Evolutionary conservation across 2,888 invertebrate species (phyloP), one percentile per base, ranked within the genome.

Genomic region (Ectropis crepuscularia): DNA sequence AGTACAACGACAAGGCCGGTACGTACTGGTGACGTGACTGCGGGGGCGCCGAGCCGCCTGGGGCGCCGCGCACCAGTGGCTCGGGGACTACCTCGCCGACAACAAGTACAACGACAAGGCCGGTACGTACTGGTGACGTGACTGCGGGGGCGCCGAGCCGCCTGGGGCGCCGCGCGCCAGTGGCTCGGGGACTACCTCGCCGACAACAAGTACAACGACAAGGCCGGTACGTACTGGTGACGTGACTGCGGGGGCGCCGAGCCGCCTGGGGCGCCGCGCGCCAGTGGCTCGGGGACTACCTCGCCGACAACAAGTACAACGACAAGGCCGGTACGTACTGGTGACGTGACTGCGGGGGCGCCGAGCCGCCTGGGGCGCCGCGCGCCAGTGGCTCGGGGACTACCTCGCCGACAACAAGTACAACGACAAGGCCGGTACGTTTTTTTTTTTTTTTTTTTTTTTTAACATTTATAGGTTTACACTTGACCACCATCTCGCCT

Each of bases 151-250:
- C 16, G 16, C 16, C 16, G 16, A 28, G 16, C 16, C 16, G 16
- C 16, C 16, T 28, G 16, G 16, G 16, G 16, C 16, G 16, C 16
- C 16, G 16, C 16, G 0, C 61, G 91, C 0, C 68, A 67, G 28
- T 93, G 93, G 93, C 65, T 67, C 2, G 93, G 90, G 0, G 92
- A 93, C 78, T 93, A 93, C 60, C 74, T 93, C 10, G 87, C 88
- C 0, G 74, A 83, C 7, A 70, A 76, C 64, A 58, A 67, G 0
- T 92, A 92, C 63, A 90, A 91, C 63, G 70, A 76, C 37, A 49
- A 73, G 83, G 41, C 53, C 0, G 53, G 53, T 53, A 10, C 16
- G 53, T 42, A 16, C 6, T 41, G 41, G 41, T 7, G 41, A 9
- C 41, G 5, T 8, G 6, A 8, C 7, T 41, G 41, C 7, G 41